Evolutionary conservation across 2,113 vertebrate genomes (phyloP).

Genomic region (Piprites chloris): DNA sequence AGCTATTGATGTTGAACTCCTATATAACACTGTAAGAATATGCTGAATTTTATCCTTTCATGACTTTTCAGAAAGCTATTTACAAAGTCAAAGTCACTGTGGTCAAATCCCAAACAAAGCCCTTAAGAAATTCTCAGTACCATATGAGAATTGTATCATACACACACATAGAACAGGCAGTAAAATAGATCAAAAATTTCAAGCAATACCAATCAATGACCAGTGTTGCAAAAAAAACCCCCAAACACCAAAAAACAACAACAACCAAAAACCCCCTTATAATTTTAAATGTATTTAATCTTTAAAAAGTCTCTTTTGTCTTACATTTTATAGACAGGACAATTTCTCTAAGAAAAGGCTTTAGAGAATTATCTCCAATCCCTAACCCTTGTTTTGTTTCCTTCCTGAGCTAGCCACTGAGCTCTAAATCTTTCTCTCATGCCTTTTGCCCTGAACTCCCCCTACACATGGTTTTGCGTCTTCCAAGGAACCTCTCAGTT

Average conservation of each 20-base stretch:
- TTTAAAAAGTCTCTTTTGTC: not conserved
- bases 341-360: not conserved
- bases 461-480: not conserved
- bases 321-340: not conserved
- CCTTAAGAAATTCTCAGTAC: not conserved
- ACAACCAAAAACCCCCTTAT: not conserved
- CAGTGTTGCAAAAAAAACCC: not conserved
- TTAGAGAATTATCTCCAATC: not conserved
- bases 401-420: not conserved
- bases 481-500: not conserved
- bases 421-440: not conserved
- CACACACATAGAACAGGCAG: accelerated
- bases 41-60: not conserved
- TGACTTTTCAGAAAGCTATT: not conserved
- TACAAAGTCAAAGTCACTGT: not conserved
- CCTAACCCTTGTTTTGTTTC: not conserved
- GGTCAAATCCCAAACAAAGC: not conserved
- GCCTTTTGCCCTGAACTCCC: not conserved
- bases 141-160: not conserved
- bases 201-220: not conserved
- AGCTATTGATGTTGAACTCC: not conserved
- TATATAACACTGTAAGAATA: not conserved
- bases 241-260: not conserved
- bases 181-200: not conserved
- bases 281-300: not conserved